Evolutionary conservation across 2,113 vertebrate species (phyloP).

Genomic region (Fregata magnificens): DNA sequence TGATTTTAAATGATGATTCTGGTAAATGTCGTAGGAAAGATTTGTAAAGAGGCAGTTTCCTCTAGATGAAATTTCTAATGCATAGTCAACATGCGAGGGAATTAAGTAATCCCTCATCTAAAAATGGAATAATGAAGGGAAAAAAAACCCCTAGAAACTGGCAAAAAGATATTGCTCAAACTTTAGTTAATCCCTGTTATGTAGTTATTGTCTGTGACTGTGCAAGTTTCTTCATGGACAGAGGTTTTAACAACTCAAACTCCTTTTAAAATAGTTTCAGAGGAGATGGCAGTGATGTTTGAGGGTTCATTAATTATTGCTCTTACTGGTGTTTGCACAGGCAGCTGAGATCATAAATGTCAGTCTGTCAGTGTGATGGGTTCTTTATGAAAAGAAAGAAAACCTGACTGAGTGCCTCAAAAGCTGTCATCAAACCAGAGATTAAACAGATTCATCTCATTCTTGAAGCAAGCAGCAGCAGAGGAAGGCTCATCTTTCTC

Average conservation of each 20-base stretch:
- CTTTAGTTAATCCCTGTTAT: not conserved
- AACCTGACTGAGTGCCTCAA: constrained; percentile 36
- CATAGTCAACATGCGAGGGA: not conserved
- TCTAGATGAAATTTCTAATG: constrained; percentile 20
- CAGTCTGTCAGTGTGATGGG: constrained; percentile 57
- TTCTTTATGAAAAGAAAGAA: constrained; percentile 5
- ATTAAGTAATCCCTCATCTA: constrained; percentile 7
- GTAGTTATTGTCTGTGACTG: not conserved
- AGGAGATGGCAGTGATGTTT: constrained; percentile 51
- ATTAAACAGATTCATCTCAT: constrained; percentile 54
- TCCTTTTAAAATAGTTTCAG: constrained; percentile 30
- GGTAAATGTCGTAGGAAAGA: not conserved
- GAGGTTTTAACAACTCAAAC: constrained; percentile 46
- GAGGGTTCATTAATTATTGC: constrained; percentile 65
- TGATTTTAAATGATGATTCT: not conserved
- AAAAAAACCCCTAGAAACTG: not conserved
- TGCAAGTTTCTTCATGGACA: not conserved
- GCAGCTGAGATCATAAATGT: constrained; percentile 60
- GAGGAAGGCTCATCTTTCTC: not conserved
- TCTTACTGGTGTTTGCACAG: constrained; percentile 62
- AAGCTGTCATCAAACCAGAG: constrained; percentile 55
- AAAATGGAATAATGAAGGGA: not conserved
- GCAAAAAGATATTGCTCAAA: not conserved
- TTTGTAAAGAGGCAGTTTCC: not conserved
- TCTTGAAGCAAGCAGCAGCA: not conserved